phyloP scores from a whole-genome alignment of 2,113 vertebrate genomes.

The Cavia porcellus region DNA sequence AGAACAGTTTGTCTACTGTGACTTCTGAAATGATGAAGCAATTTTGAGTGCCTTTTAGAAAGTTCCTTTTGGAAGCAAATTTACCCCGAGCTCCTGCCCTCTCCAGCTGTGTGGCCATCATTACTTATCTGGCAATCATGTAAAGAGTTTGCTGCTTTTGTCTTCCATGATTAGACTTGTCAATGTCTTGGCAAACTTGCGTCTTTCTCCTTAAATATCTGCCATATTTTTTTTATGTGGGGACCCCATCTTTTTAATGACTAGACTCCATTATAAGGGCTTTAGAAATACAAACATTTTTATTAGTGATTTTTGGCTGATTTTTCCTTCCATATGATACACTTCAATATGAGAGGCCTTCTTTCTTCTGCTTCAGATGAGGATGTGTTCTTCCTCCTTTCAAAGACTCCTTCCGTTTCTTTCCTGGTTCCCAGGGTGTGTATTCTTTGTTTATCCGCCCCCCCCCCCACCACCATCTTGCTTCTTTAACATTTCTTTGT shows the following conservation, averaged over 20 bases:
- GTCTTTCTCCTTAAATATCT: neutral
- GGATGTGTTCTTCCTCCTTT: neutral
- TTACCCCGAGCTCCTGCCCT: neutral
- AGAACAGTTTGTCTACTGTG: neutral
- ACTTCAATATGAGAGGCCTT: neutral
- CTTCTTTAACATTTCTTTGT: neutral
- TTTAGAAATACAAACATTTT: conserved; percentile 14
- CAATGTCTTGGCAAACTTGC: neutral
- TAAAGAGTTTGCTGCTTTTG: neutral
- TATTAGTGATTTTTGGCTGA: neutral
- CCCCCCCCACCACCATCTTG: neutral
- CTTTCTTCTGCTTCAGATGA: neutral
- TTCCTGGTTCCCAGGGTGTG: neutral
- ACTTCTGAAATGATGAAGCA: neutral
- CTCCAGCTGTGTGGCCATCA: neutral
- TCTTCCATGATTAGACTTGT: neutral
- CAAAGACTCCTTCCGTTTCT: neutral
- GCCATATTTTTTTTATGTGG: neutral
- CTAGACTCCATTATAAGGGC: neutral
- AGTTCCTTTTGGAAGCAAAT: neutral
- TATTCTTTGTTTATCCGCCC: neutral
- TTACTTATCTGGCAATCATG: neutral
- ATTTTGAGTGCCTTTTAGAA: neutral
- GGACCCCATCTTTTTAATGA: neutral
- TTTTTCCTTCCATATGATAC: neutral